Evolutionary conservation across 2,888 invertebrate species (phyloP), one percentile per base, ranked within the genome.

Genomic region (Cryptus viduatorius): DNA sequence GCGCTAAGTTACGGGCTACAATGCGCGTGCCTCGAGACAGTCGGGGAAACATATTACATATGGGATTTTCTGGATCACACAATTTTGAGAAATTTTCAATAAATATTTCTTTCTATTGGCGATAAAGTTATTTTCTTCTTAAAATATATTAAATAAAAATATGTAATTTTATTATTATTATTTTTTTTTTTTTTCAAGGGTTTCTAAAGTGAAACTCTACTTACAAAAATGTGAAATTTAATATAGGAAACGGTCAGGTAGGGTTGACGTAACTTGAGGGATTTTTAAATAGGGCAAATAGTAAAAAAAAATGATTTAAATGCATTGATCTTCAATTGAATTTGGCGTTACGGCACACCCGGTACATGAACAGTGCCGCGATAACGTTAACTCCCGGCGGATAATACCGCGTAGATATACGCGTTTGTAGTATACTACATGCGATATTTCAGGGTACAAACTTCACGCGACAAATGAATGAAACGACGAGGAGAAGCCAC

Each of bases 1-100:
- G 87, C 78, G 86, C 88, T 85, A 86, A 84, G 81, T 79, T 67
- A 80, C 84, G 80, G 73, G 73, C 46, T 5, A 37, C 72, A 56
- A 46, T 64, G 69, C 59, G 64, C 61, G 59, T 46, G 69, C 42
- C 67, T 53, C 67, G 67, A 56, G 77, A 16, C 19, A 56, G 29
- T 44, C 68, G 68, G 50, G 56, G 50, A 16, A 19, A 46, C 75
- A 14, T 19, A 16, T 16, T 24, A 24, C 24, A 24, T 24, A 56
- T 10, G 19, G 7, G 24, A 12, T 12, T 24, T 56, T 56, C 24
- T 24, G 19, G 56, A 56, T 19, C 24, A 8, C 24, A 10, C 19
- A 56, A 24, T 19, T 56, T 56, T 19, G 0, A 24, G 19, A 24
- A 24, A 24, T 24, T 12, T 10, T 19, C 56, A 24, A 24, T 56